A percentile compares a stretch with the other conserved stretches of the same genome.
These are phyloP conservation scores for Gymnopithys bicolor DNA, from an alignment of 2,797 vertebrate genomes.

Conservation along the genomic window DNA sequence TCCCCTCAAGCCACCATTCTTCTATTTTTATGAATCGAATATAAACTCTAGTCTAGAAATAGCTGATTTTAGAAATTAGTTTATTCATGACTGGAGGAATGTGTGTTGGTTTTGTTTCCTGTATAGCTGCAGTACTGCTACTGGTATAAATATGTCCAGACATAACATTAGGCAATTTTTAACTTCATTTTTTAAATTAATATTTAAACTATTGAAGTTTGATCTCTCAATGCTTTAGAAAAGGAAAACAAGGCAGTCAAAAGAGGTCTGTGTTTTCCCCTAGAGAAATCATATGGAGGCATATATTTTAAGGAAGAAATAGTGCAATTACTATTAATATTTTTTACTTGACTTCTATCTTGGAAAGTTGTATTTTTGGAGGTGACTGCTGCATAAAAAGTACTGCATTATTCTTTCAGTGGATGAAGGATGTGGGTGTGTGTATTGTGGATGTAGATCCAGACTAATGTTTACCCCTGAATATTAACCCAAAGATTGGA, in stretches of 20 bases:
- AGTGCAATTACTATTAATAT: background rate
- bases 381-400: background rate
- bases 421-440: background rate
- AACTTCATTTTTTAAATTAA: background rate
- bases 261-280: background rate
- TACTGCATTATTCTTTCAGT: background rate
- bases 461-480: background rate
- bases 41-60: background rate
- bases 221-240: background rate
- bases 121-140: background rate
- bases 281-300: background rate
- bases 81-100: constrained; percentile 1
- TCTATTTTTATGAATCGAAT: constrained; percentile 15
- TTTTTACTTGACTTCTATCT: background rate
- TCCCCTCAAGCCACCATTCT: background rate
- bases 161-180: background rate
- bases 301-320: background rate
- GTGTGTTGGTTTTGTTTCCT: background rate
- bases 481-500: background rate
- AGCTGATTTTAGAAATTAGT: background rate
- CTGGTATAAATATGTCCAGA: background rate
- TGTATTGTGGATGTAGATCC: background rate
- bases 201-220: background rate
- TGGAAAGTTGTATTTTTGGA: background rate
- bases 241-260: background rate